Percentiles rank a stretch among this genome's conserved stretches.
These are phyloP conservation scores for Scomberomorus guttatus DNA, from an alignment of 2,797 vertebrate species.

Conservation along the genomic window DNA sequence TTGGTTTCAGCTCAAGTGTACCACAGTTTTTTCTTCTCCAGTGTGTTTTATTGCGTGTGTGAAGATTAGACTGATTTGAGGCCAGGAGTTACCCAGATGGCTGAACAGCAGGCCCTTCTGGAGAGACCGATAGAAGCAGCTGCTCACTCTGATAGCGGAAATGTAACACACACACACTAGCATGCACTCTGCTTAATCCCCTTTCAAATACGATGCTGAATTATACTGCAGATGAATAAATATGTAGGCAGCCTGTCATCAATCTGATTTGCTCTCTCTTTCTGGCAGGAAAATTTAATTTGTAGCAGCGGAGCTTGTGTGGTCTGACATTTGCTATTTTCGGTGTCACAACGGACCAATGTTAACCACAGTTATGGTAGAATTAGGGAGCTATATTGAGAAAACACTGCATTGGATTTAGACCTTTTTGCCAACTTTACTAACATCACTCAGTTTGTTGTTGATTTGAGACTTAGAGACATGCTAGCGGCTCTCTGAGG, in stretches of 20 bases:
- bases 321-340: constrained; percentile 49
- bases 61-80: constrained; percentile 82
- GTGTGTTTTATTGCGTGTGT: constrained; percentile 73
- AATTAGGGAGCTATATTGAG: constrained; percentile 24
- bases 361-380: constrained; percentile 7
- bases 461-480: constrained; percentile 4
- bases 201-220: constrained; percentile 60
- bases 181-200: constrained; percentile 57
- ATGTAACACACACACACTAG: constrained; percentile 57
- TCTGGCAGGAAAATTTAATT: constrained; percentile 51
- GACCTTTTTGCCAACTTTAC: constrained; percentile 15
- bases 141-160: constrained; percentile 75
- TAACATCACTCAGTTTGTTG: not conserved
- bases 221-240: constrained; percentile 63
- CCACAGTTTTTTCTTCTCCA: constrained; percentile 33
- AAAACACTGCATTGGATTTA: constrained; percentile 19
- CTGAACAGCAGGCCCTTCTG: constrained; percentile 84
- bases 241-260: constrained; percentile 55
- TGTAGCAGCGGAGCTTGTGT: constrained; percentile 30
- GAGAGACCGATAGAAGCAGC: constrained; percentile 80
- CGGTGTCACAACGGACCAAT: constrained; percentile 6
- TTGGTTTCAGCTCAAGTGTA: constrained; percentile 52
- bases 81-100: constrained; percentile 84
- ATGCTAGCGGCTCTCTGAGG: too few relatives aligned
- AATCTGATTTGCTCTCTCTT: constrained; percentile 48